Conservation (phyloP, 2,888 invertebrate genomes). For the Drosophila merina region DNA sequence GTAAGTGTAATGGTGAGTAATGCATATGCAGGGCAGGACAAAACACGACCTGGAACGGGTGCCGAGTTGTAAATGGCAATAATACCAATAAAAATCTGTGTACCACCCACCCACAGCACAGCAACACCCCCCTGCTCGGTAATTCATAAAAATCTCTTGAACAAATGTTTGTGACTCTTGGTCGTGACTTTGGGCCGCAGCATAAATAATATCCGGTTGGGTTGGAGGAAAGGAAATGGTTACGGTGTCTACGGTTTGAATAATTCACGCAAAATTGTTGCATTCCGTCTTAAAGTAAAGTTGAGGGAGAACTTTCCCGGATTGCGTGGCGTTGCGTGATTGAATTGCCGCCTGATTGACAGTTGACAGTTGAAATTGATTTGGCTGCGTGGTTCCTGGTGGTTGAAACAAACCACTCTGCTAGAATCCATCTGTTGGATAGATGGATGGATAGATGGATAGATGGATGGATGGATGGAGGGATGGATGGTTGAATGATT, state of each 20-base stretch:
- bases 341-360: conserved; percentile 81
- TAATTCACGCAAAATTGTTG: conserved; percentile 23
- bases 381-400: conserved; percentile 52
- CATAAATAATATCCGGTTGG: conserved; percentile 49
- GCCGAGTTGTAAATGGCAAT: conserved; percentile 68
- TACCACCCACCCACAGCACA: conserved; percentile 5
- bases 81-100: conserved; percentile 71
- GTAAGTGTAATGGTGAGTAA: conserved; percentile 16
- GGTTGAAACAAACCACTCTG: conserved; percentile 51
- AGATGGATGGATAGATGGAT: conserved; percentile 9
- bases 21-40: conserved; percentile 31
- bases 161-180: conserved; percentile 66
- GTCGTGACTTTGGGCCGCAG: conserved; percentile 16
- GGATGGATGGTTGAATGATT: background rate
- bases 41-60: conserved; percentile 10
- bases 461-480: conserved; percentile 7
- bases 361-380: conserved; percentile 82
- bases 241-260: conserved; percentile 30
- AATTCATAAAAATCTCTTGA: conserved; percentile 78
- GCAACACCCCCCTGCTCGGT: conserved; percentile 17
- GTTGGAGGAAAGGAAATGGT: background rate
- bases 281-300: background rate
- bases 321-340: conserved; percentile 61
- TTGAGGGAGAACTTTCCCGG: too few species aligned
- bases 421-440: conserved; percentile 6